Percentiles rank a stretch among this genome's conserved stretches.
Evolutionary conservation across 92 coral and sea anemone genomes (phyloP).

Genomic region (Muricea muricata): DNA sequence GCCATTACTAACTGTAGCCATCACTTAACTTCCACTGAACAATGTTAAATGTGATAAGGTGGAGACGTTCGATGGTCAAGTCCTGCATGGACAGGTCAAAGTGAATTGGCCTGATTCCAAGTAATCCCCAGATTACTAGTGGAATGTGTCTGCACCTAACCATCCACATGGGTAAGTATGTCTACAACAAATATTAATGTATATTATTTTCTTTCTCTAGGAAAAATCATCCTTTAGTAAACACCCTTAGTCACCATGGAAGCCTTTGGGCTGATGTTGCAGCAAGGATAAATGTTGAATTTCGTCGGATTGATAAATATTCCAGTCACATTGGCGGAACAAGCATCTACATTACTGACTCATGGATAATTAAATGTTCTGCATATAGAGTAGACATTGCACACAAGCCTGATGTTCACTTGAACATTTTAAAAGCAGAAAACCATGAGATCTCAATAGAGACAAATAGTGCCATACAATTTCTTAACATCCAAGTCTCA

Average conservation of each 20-base stretch:
- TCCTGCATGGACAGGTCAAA: no score
- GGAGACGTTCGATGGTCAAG: no score
- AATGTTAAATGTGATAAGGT: no score
- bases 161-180: no score
- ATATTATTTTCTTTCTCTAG: slow-evolving; percentile 32
- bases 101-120: no score
- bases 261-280: slow-evolving; percentile 99
- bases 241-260: slow-evolving; percentile 83
- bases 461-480: slow-evolving; percentile 85
- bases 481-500: slow-evolving; percentile 81
- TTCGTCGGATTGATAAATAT: slow-evolving; percentile 88
- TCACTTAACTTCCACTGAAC: no score
- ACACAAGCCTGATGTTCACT: slow-evolving; percentile 94
- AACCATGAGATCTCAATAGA: slow-evolving; percentile 93
- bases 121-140: no score
- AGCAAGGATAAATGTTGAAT: slow-evolving; percentile 86
- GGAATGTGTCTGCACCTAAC: no score
- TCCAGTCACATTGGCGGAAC: slow-evolving; percentile 95
- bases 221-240: slow-evolving; percentile 85
- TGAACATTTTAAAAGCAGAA: slow-evolving; percentile 87
- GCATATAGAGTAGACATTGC: slow-evolving; percentile 88
- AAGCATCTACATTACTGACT: slow-evolving; percentile 92
- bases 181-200: neutral
- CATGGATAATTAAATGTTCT: slow-evolving; percentile 92
- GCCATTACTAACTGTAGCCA: no score